Evolutionary conservation across 1,140 invertebrate species (phyloP).

Genomic region (Tetragonula clypearis): DNA sequence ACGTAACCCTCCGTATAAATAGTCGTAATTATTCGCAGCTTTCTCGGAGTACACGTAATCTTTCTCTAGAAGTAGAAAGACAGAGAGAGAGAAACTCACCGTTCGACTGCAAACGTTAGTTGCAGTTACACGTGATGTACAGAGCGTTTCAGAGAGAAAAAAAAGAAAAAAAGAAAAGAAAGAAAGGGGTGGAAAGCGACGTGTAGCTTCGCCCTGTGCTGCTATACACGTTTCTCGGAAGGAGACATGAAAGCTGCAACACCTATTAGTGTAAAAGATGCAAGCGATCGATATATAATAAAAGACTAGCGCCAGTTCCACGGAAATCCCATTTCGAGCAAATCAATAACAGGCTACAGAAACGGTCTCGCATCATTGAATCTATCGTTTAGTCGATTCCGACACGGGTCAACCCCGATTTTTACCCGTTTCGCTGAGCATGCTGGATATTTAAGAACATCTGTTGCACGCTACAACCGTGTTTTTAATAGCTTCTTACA

Average conservation of each 20-base stretch:
- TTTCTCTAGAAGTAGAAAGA: neutral
- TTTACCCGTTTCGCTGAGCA: neutral
- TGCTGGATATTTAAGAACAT: conserved; percentile 1
- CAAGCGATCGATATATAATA: conserved; percentile 20
- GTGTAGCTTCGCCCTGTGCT: neutral
- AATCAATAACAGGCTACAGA: conserved; percentile 11
- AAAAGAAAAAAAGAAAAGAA: neutral
- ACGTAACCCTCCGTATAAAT: conserved; percentile 5
- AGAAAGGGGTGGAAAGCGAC: too few species aligned
- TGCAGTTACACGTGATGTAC: neutral
- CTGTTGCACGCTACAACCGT: neutral
- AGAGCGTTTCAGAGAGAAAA: neutral
- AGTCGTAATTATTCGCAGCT: conserved; percentile 9
- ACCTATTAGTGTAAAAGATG: conserved; percentile 19
- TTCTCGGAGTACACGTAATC: neutral
- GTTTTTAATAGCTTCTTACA: neutral
- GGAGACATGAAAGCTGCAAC: neutral
- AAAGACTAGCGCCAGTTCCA: neutral
- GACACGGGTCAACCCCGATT: neutral
- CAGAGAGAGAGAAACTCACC: neutral
- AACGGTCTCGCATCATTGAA: conserved; percentile 21
- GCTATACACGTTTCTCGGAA: neutral
- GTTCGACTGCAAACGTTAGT: neutral
- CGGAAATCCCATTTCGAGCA: conserved; percentile 12
- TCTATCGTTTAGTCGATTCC: neutral